These are phyloP conservation scores for Penaeus monodon DNA, from an alignment of 2,888 invertebrate species.

Conservation along the genomic window DNA sequence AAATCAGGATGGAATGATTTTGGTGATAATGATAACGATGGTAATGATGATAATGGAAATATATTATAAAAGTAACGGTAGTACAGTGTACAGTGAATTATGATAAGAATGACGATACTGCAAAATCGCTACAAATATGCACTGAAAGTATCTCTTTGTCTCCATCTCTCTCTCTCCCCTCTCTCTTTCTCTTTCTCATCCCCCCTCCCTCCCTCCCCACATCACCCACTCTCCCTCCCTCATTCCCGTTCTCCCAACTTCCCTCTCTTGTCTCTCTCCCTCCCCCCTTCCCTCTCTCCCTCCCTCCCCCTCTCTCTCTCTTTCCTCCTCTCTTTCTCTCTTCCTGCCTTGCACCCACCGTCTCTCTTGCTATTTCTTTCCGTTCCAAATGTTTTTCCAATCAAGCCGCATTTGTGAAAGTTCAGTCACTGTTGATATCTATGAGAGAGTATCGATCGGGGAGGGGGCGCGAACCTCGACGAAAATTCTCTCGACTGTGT, in stretches of 20 bases:
- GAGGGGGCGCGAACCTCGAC: too few relatives aligned
- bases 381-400: background rate
- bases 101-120: too few relatives aligned
- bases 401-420: conserved; percentile 13
- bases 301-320: background rate
- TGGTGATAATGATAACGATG: too few relatives aligned
- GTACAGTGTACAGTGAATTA: too few relatives aligned
- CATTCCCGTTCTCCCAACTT: background rate
- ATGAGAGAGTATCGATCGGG: too few relatives aligned
- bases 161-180: background rate
- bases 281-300: background rate
- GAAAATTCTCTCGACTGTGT: too few relatives aligned
- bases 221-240: background rate
- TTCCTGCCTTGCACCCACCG: background rate
- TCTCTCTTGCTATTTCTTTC: background rate
- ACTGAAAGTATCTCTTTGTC: too few relatives aligned
- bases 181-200: background rate
- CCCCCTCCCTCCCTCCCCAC: background rate
- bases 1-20: too few relatives aligned
- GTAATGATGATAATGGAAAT: too few relatives aligned
- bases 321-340: background rate
- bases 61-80: too few relatives aligned
- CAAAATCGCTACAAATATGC: too few relatives aligned
- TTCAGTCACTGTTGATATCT: too few relatives aligned
- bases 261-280: background rate